Conservation (phyloP, 2,113 vertebrate species). For the Forbesichthys papilliferus region DNA sequence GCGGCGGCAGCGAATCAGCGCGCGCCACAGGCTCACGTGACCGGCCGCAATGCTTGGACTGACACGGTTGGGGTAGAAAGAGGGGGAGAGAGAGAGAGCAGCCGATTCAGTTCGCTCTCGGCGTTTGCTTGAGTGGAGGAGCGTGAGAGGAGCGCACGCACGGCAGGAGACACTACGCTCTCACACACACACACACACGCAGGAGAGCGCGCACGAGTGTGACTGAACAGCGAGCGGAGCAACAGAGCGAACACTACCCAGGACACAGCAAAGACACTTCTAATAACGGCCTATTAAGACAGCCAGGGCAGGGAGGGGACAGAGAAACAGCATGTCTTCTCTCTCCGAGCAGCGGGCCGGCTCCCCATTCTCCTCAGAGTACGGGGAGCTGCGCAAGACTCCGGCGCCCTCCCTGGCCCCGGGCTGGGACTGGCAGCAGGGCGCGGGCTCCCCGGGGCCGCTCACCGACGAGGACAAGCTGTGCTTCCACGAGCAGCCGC, state of each 20-base stretch:
- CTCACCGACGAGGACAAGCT: constrained; percentile 93
- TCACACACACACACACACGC: constrained; percentile 5
- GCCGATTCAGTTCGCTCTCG: constrained; percentile 68
- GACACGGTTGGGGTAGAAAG: constrained; percentile 35
- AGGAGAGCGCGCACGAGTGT: constrained; percentile 31
- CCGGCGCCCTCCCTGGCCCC: constrained; percentile 57
- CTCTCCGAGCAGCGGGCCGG: constrained; percentile 83
- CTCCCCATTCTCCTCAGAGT: constrained; percentile 77
- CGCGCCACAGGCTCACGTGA: constrained; percentile 63
- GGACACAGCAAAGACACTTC: constrained; percentile 26
- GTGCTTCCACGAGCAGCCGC: constrained; percentile 82
- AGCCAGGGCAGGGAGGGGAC: constrained; percentile 31
- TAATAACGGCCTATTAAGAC: constrained; percentile 17
- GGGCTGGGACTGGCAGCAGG: constrained; percentile 89
- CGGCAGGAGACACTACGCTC: constrained; percentile 33
- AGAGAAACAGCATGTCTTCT: constrained; percentile 78
- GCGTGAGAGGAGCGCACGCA: constrained; percentile 39
- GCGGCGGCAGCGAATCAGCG: constrained; percentile 57
- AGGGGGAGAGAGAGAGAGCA: constrained; percentile 71
- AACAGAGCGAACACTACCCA: constrained; percentile 30
- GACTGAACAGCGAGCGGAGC: constrained; percentile 43
- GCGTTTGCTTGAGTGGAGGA: constrained; percentile 61
- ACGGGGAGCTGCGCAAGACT: constrained; percentile 81
- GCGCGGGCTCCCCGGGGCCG: constrained; percentile 68
- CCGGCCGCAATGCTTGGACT: constrained; percentile 26